Evolutionary conservation across 2,797 vertebrate genomes (phyloP).

Genomic region (Periophthalmus magnuspinnatus): DNA sequence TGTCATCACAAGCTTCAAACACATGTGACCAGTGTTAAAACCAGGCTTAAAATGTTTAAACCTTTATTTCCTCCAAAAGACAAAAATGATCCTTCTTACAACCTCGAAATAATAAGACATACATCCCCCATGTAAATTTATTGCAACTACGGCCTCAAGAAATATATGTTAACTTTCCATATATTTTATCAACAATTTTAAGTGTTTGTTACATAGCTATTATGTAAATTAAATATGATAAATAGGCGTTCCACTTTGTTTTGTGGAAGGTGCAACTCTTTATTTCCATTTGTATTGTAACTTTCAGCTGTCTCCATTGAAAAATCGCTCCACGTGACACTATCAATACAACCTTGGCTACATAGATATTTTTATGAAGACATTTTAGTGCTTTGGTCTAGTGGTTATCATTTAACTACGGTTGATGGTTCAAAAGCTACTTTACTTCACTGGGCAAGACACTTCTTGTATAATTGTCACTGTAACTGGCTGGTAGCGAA

Average conservation of each 20-base stretch:
- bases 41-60: constrained; percentile 17
- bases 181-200: neutral
- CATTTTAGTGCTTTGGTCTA: neutral
- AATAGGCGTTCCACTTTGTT: constrained; percentile 44
- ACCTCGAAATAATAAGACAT: constrained; percentile 5
- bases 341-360: constrained; percentile 3
- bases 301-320: constrained; percentile 14
- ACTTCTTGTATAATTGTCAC: too few species aligned
- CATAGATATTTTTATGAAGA: neutral
- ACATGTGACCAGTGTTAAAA: constrained; percentile 29
- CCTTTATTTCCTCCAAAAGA: constrained; percentile 11
- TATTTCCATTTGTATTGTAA: constrained; percentile 22
- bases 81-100: neutral
- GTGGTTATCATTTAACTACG: constrained; percentile 1
- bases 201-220: neutral
- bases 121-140: neutral
- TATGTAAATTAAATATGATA: neutral
- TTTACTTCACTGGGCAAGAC: too few species aligned
- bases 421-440: neutral
- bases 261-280: constrained; percentile 58
- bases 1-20: constrained; percentile 68
- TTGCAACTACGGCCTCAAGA: constrained; percentile 3
- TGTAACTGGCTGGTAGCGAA: too few species aligned
- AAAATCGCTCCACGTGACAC: constrained; percentile 2
- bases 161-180: neutral